These are phyloP conservation scores for Camponotus fellah DNA, from an alignment of 2,888 invertebrate species.

Conservation along the genomic window DNA sequence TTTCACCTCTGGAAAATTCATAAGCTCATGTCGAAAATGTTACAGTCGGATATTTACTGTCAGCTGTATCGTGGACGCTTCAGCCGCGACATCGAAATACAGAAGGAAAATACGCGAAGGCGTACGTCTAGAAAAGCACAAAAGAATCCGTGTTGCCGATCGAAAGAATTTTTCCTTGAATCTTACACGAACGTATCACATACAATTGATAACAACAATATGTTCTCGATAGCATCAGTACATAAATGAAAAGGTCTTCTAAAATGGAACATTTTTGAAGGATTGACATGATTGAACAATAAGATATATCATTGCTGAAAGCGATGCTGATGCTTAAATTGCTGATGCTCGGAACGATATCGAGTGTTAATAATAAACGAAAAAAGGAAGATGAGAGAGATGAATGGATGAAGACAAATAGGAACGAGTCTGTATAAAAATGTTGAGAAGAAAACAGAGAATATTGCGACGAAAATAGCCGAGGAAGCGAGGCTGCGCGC, in stretches of 20 bases:
- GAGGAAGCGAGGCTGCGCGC: constrained; percentile 39
- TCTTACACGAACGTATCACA: not conserved
- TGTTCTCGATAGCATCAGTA: not conserved
- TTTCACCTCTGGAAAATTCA: constrained; percentile 37
- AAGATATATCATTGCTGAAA: constrained; percentile 62
- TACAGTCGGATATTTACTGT: constrained; percentile 23
- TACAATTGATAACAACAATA: not conserved
- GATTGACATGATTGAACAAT: constrained; percentile 59
- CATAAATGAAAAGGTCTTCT: not conserved
- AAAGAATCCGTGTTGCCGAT: not conserved
- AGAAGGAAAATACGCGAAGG: not conserved
- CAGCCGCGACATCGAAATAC: not conserved
- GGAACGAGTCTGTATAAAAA: constrained; percentile 22
- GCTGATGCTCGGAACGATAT: constrained; percentile 60
- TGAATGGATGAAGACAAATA: constrained; percentile 9
- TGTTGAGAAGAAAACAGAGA: constrained; percentile 6
- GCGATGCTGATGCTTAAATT: constrained; percentile 54
- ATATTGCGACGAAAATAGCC: not conserved
- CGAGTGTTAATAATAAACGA: constrained; percentile 62
- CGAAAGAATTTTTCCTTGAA: constrained; percentile 15
- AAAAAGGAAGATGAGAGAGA: constrained; percentile 39
- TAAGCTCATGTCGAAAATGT: constrained; percentile 58
- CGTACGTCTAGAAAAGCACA: not conserved
- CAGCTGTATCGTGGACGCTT: constrained; percentile 33
- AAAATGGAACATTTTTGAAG: not conserved